Evolutionary conservation across 2,888 invertebrate genomes (phyloP), one percentile per base, ranked within the genome.

Genomic region (Stramonita haemastoma): DNA sequence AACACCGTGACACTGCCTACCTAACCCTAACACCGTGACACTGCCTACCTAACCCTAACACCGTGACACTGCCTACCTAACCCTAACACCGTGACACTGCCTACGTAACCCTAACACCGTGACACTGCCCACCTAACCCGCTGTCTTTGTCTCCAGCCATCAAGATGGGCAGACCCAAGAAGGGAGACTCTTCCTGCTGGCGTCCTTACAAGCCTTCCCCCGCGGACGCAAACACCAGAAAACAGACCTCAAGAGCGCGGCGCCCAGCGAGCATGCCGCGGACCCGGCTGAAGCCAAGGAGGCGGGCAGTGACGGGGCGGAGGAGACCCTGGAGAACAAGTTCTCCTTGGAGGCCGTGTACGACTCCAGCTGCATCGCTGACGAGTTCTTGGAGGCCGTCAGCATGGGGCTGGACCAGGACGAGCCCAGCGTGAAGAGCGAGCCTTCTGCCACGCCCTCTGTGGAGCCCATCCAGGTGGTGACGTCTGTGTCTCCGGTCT

Each of bases 151-250:
- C 91, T 91, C 26, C 91, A 94, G 94, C 94, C 56, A 94, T 94
- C 90, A 94, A 94, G 86, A 94, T 94, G 94, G 94, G 94, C 36
- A 91, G 94, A 66, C 94, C 94, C n/a, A 94, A 93, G 91, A 94
- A 94, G 90, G 90, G 87, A 29, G 91, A 90, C 34, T 6, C 26
- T 81, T 26, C 89, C 13, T 73, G 34, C 73, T 60, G 60, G 70
- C 87, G 46, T 0, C 15, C 73, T 6, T 26, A 1, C 29, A 86
- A 29, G 60, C 46, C 32, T 57, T 29, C 66, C 22, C 5, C 60
- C 36, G 22, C 32, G 60, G 34, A 32, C 60, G 19, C 73, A 32
- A 29, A 81, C 36, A 26, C 77, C 1, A 29, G n/a, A 22, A 66
- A 29, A 60, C 81, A 81, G 29, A 60, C 57, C 36, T 34, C 36